phyloP scores from a whole-genome alignment of 2,113 vertebrate species.

The Halichoerus grypus region DNA sequence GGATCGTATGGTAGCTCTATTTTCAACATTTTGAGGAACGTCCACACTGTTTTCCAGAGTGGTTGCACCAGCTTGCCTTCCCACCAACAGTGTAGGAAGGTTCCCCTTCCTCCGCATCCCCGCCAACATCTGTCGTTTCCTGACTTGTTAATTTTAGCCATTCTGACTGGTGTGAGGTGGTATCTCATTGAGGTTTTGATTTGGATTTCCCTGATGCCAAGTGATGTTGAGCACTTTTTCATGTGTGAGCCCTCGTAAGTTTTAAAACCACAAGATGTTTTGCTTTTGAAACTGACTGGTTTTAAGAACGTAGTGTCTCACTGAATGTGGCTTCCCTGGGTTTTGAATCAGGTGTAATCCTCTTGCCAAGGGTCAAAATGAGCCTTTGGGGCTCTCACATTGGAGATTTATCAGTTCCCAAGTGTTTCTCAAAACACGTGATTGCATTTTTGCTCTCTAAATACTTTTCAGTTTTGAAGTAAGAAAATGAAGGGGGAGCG shows the following conservation, averaged over 20 bases:
- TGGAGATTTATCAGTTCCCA: not conserved
- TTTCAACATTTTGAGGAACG: too few relatives aligned
- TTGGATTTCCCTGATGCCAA: too few relatives aligned
- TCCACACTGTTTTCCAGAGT: too few relatives aligned
- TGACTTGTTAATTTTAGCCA: too few relatives aligned
- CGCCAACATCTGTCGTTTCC: too few relatives aligned
- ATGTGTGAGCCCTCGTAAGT: conserved; percentile 94
- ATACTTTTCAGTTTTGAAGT: not conserved
- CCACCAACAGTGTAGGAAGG: too few relatives aligned
- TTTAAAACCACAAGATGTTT: conserved; percentile 48
- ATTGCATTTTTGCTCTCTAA: not conserved
- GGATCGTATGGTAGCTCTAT: too few relatives aligned
- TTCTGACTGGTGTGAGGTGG: too few relatives aligned
- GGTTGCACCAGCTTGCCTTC: too few relatives aligned
- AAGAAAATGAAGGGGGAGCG: not conserved
- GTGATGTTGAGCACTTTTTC: too few relatives aligned
- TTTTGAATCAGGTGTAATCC: not conserved
- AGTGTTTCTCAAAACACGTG: not conserved
- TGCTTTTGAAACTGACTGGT: not conserved
- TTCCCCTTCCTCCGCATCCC: too few relatives aligned
- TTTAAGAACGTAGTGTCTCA: not conserved
- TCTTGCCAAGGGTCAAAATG: not conserved
- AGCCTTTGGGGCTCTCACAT: not conserved
- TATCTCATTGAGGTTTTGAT: too few relatives aligned
- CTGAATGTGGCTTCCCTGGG: not conserved